Evolutionary conservation across 2,113 vertebrate species (phyloP), one percentile per base, ranked within the genome.

Genomic region (Bothrops jararaca): DNA sequence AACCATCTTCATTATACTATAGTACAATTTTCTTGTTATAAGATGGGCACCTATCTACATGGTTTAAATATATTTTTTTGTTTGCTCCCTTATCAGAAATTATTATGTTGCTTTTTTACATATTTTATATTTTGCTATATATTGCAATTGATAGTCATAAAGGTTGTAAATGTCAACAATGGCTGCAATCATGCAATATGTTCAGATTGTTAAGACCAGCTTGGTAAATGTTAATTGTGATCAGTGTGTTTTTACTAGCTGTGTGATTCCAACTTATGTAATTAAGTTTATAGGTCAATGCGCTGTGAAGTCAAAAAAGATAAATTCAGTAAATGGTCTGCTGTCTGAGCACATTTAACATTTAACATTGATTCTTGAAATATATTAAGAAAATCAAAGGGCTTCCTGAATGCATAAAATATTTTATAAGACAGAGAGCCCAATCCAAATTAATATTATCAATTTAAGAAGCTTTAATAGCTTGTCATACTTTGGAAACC

Each of bases 381-480:
- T 29, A 39, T 80, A 39, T 54, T 23, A 54, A 22, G 86, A 22
- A 56, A 9, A 8, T 23, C 22, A 89, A 23, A 74, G 23, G 34
- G 45, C 34, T 80, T 80, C 34, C 39, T 80, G 56, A 86, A 58
- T 88, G 86, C 69, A 86, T 88, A 4, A 88, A 87, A 92, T 42
- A 64, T 92, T 58, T 80, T 64, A 85, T 45, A 58, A 60, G 42
- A 34, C 20, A n/a, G 26, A 69, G 52, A 69, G 80, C 0, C 15
- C n/a, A 52, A 64, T 88, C n/a, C 39, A 91, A 88, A 53, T 42
- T 39, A 86, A 89, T 39, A 42, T 23, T 85, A 42, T 48, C 56
- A 92, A 92, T 89, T 74, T 53, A 89, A 85, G 53, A 92, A 57
- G n/a, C 23, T 29, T 11, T 85, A 42, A 89, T 9, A 89, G n/a